These are phyloP conservation scores for Temnopleurus reevesii DNA, from an alignment of 53 echinoderm and acorn worm genomes.

Conservation along the genomic window DNA sequence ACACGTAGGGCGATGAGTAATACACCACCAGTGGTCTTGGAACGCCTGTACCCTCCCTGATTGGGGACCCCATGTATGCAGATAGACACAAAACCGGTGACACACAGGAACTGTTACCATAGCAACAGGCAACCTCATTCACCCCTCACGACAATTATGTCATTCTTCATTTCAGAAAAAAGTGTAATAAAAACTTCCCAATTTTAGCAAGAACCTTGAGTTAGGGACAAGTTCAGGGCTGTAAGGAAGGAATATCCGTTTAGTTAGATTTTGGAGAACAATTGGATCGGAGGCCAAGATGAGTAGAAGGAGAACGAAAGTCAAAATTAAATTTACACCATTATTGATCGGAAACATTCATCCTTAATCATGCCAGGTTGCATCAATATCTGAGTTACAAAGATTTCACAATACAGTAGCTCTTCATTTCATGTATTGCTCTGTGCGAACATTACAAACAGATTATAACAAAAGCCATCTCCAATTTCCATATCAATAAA, in stretches of 20 bases:
- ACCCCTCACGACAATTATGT: constrained; percentile 28
- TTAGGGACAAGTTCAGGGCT: neutral
- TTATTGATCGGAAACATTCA: neutral
- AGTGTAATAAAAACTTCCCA: constrained; percentile 44
- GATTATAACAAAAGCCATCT: no score
- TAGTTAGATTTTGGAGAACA: neutral
- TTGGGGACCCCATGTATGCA: neutral
- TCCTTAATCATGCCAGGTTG: neutral
- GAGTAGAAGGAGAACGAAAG: neutral
- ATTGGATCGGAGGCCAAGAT: neutral
- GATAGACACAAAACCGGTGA: constrained; percentile 32
- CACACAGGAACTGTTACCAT: constrained; percentile 46
- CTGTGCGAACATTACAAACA: no score
- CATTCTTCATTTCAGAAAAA: constrained; percentile 18
- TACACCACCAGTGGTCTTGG: neutral
- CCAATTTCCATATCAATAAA: no score
- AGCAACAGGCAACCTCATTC: constrained; percentile 4
- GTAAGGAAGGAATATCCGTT: neutral
- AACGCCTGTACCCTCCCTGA: neutral
- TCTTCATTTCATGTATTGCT: no score
- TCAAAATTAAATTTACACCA: neutral
- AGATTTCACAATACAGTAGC: no score
- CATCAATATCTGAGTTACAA: no score
- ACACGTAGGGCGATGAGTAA: neutral
- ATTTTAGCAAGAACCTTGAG: constrained; percentile 9